These are phyloP conservation scores for Poeciliopsis retropinna DNA, from an alignment of 2,113 vertebrate genomes.

Conservation along the genomic window DNA sequence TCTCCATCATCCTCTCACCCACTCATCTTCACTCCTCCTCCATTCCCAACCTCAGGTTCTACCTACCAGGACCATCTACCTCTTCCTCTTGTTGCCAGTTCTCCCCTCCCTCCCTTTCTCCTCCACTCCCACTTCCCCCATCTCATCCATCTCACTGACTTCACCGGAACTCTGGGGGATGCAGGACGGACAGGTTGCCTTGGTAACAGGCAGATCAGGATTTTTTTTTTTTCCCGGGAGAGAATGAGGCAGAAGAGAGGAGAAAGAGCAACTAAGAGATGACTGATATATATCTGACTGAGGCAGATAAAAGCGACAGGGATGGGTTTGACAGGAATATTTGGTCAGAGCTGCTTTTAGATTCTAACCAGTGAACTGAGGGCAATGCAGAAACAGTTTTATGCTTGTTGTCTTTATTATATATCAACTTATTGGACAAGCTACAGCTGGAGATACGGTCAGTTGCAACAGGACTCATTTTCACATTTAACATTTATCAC, in stretches of 20 bases:
- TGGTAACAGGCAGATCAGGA: slow-evolving; percentile 79
- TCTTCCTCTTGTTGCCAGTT: slow-evolving; percentile 30
- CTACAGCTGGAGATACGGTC: too few species aligned
- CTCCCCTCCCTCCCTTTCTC: slow-evolving; percentile 27
- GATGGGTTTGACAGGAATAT: slow-evolving; percentile 45
- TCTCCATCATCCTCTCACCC: slow-evolving; percentile 54
- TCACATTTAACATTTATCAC: too few species aligned
- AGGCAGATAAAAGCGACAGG: slow-evolving; percentile 46
- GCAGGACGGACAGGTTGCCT: slow-evolving; percentile 82
- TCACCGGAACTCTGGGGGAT: slow-evolving; percentile 78
- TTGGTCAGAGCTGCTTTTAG: slow-evolving; percentile 1
- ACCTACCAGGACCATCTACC: slow-evolving; percentile 46
- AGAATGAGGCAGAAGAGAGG: slow-evolving; percentile 21
- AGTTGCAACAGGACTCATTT: too few species aligned
- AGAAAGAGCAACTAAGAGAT: slow-evolving; percentile 41
- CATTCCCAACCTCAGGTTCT: slow-evolving; percentile 38
- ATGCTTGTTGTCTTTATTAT: background rate
- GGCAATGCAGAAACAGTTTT: too few species aligned
- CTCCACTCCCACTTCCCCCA: slow-evolving; percentile 56
- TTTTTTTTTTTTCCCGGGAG: slow-evolving; percentile 28
- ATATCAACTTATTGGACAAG: too few species aligned
- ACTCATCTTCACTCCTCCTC: slow-evolving; percentile 28
- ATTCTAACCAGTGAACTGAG: background rate
- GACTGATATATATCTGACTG: slow-evolving; percentile 59
- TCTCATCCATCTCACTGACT: slow-evolving; percentile 76